Base-by-base conservation (phyloP, 2,113 vertebrate species). In the Caracal caracal region DNA sequence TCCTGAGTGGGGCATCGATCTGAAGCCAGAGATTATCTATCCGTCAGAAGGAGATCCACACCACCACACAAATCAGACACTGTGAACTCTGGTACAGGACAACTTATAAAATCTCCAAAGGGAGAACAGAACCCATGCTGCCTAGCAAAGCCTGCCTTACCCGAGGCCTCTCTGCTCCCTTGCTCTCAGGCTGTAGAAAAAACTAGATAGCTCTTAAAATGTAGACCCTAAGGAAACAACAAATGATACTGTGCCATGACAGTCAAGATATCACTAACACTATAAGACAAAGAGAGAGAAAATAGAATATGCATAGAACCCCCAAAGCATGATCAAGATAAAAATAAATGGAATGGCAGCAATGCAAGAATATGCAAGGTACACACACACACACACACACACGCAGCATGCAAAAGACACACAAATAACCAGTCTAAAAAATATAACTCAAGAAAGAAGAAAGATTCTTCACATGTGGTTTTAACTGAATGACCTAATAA, bases 361-460 rank as follows among this genome's bases (percentile, higher is more conserved):
- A 92, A 30, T 37, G 15, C 24, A 82, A 88, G 22, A 30, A 30
- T 53, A 28, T 19, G 26, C 3, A 20, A 89, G 9, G 43, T 51
- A 80, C 33, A 53, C 30, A 35, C 6, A 2, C 59, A 40, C 47
- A 30, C 28, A 22, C 28, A 49, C 12, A 30, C 68, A 24, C 22
- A 28, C 63, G 68, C 0, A 82, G 6, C 8, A 63, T 59, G 49
- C 22, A 92, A 86, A 95, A 83, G 40, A 51, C 12, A 66, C 28
- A 92, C 20, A 84, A 79, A 73, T 37, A 81, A 90, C 26, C 33
- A 78, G 8, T 26, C 33, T 43, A 71, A 56, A 76, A 95, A 90
- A 90, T 59, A 51, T 53, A 93, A 79, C 15, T 73, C 59, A 90
- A 81, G 35, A 70, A 93, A 73, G 75, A 83, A 92, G 49, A 91